Evolutionary conservation across 2,888 invertebrate genomes (phyloP), one percentile per base, ranked within the genome.

Genomic region (Pristionchus mayeri): DNA sequence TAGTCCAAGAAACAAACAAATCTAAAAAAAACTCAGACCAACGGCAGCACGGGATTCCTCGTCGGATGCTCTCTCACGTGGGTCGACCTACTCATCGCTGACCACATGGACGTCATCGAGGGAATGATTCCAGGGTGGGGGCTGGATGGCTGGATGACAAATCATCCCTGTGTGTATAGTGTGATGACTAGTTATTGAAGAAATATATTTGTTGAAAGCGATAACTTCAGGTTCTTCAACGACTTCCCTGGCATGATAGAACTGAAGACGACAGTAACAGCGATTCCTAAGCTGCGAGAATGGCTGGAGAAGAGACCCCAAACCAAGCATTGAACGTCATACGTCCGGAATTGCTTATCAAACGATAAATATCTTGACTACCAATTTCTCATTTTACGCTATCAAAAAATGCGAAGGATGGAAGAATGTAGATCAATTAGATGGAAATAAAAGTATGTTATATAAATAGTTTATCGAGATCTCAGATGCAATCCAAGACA

Each of bases 31-130:
- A 21, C 3, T 2, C 71, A 71, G 71, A 24, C n/a, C 7, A 71
- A 71, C 44, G 71, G 71, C 24, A 40, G 40, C 71, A 71, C 71
- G 0, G 71, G 71, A 0, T 71, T 71, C 24, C 71, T 71, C 40
- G 44, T 44, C 71, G 71, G 71, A 6, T 6, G 7, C 24, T 24
- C 71, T 1, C 40, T 71, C 71, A 40, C 71, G 3, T 71, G 71
- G 71, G 40, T 71, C 11, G 71, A 71, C 24, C 44, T 71, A 0
- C 24, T 71, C 9, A 44, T 71, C 7, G 44, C 40, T 9, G 71
- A 71, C 30, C 71, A 71, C 40, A 44, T 71, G 71, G 71, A 44
- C n/a, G 71, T 71, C 11, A 24, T 71, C 16, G 71, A 71, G n/a
- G n/a, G 24, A 9, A 3, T 44, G n/a, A 18, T 44, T 21, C 44